Base-by-base conservation (phyloP, 2,888 invertebrate genomes). In the Tenthredo amoena region DNA sequence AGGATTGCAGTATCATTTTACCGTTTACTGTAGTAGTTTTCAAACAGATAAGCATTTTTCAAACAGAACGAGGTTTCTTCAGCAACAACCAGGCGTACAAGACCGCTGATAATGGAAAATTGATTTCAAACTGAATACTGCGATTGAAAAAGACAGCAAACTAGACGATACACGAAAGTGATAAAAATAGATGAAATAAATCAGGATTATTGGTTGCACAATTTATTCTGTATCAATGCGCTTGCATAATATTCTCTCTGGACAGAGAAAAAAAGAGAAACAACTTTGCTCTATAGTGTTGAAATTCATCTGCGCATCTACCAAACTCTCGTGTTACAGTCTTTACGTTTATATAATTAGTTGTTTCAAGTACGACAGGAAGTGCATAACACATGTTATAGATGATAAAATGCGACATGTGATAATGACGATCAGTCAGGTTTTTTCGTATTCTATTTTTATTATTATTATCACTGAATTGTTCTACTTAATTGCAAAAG, bases 341-440 rank as follows among this genome's bases (percentile, higher is more conserved):
- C n/a, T n/a, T 55, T 21, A 26, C 10, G 21, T 68, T 34, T 68
- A 68, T 68, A 7, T 68, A 68, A 68, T 34, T 68, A 68, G 68
- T 12, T 68, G 68, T 68, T 68, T 68, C 34, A 68, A 68, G 72
- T 74, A 74, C 40, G 18, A 43, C 43, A 43, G 72, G 72, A 74
- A 74, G 43, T 74, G 72, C 72, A 74, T 74, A 21, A 71, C 37
- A 34, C 34, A 71, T 34, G n/a, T 71, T 71, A 34, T 71, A 37
- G 71, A 40, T 21, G 9, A 74, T 21, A 12, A 43, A 74, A 74
- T 43, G 72, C 72, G 26, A 43, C 12, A 43, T 43, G 40, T 43
- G 0, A 43, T n/a, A 43, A 40, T 43, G 18, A 74, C 6, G 40
- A 21, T 21, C 26, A 40, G 12, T 40, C 26, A n/a, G 72, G 7